Base-by-base conservation (phyloP, 2,113 vertebrate genomes). In the Rhinolophus sinicus region DNA sequence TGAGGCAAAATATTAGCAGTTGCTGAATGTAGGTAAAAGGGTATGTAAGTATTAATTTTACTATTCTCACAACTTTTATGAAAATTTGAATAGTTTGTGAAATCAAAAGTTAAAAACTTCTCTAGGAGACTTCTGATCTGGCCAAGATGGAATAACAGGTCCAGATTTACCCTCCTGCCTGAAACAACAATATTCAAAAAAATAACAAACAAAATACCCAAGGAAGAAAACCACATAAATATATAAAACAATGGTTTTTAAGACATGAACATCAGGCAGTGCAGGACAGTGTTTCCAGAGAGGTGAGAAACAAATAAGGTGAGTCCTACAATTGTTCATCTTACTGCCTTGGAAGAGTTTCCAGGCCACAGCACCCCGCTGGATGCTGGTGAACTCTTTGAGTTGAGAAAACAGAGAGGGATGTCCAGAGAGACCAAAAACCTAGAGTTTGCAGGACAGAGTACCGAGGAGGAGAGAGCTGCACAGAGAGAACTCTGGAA, bases 21-120 rank as follows among this genome's bases (percentile, higher is more conserved):
- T 87, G 35, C 47, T 65, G 67, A 64, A 65, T 87, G 22, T 56
- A 56, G 75, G 82, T 65, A 47, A 35, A 64, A 72, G 47, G 14
- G 14, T 54, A 8, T 13, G 30, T 70, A 87, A 47, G 22, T 26
- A 44, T 28, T 95, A 22, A 56, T 54, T 54, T 54, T 54, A 13
- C 64, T 92, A 73, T 24, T 73, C 47, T 85, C 62, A 64, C 21
- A 60, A 40, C 22, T 83, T 88, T 69, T 69, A 60, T 69, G 38
- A 38, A 92, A 76, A 33, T 88, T 77, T 76, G 24, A 30, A 73
- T 65, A 72, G 15, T 70, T 65, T 82, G 40, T 69, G 0, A 35
- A 75, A 81, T 70, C 54, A 83, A 95, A 84, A 77, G 40, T 77
- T 76, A 24, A 77, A 33, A 65, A 85, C 30, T 83, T 84, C 60